phyloP scores from a whole-genome alignment of 1,140 invertebrate species.

The Scaptomyza graminum region DNA sequence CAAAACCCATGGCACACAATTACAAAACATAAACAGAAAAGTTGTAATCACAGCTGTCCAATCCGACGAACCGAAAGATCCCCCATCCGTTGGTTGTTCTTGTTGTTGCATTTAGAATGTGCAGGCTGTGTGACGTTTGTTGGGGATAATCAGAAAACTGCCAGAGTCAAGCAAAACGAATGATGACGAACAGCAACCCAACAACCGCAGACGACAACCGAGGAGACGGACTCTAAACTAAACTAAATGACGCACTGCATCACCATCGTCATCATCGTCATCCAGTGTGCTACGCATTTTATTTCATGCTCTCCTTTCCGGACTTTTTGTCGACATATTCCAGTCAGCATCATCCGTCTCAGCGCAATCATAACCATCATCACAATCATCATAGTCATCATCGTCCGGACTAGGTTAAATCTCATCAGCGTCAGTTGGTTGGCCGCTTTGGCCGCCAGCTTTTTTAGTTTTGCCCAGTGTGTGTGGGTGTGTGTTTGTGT shows the following conservation, averaged over 20 bases:
- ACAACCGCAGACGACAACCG: constrained; percentile 32
- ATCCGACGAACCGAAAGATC: constrained; percentile 46
- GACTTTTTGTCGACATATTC: constrained; percentile 18
- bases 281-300: constrained; percentile 54
- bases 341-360: constrained; percentile 9
- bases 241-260: constrained; percentile 45
- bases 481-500: neutral
- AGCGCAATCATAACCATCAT: constrained; percentile 9
- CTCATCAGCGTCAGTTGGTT: constrained; percentile 46
- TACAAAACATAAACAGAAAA: constrained; percentile 76
- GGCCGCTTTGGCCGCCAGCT: constrained; percentile 19
- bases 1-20: constrained; percentile 58
- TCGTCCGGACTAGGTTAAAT: constrained; percentile 29
- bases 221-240: constrained; percentile 1
- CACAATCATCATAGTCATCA: constrained; percentile 12
- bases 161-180: constrained; percentile 51
- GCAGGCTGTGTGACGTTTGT: constrained; percentile 40
- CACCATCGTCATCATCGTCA: neutral
- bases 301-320: constrained; percentile 64
- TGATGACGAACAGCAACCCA: constrained; percentile 30
- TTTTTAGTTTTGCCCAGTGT: constrained; percentile 5
- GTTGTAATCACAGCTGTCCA: constrained; percentile 80
- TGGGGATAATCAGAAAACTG: constrained; percentile 53
- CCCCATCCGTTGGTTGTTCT: neutral
- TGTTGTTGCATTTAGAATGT: constrained; percentile 10